Percentiles rank a stretch among this genome's conserved stretches.
Evolutionary conservation across 2,113 vertebrate genomes (phyloP).

Genomic region (Bujurquina vittata): DNA sequence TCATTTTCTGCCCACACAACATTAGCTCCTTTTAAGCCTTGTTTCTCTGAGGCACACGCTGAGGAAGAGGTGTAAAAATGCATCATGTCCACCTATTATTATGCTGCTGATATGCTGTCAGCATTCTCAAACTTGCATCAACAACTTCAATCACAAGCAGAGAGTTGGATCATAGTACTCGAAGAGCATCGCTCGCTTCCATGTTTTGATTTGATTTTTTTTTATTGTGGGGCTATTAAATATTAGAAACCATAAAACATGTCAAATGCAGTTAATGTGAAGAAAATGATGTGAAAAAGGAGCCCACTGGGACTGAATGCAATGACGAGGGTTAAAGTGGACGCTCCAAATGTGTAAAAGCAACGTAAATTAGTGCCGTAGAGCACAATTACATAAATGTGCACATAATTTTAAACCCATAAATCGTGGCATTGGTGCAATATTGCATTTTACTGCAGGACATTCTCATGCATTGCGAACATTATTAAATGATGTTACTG

Average conservation of each 20-base stretch:
- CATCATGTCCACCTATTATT: not conserved
- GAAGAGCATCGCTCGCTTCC: not conserved
- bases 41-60: not conserved
- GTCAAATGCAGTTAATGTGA: not conserved
- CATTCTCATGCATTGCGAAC: no score
- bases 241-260: not conserved
- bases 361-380: not conserved
- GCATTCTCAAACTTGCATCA: not conserved
- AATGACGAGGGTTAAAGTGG: not conserved
- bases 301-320: not conserved
- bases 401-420: not conserved
- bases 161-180: not conserved
- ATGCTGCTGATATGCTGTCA: not conserved
- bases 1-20: constrained; percentile 36
- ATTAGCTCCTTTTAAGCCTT: not conserved
- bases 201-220: not conserved
- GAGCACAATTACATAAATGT: not conserved
- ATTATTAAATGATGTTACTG: not conserved
- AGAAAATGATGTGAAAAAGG: not conserved
- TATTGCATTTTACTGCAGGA: not conserved
- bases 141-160: not conserved
- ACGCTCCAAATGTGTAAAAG: not conserved
- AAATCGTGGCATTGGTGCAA: not conserved
- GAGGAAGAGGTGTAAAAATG: not conserved
- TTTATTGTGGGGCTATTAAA: not conserved